These are phyloP conservation scores for Myotis davidii DNA, from an alignment of 2,113 vertebrate genomes.

Conservation along the genomic window DNA sequence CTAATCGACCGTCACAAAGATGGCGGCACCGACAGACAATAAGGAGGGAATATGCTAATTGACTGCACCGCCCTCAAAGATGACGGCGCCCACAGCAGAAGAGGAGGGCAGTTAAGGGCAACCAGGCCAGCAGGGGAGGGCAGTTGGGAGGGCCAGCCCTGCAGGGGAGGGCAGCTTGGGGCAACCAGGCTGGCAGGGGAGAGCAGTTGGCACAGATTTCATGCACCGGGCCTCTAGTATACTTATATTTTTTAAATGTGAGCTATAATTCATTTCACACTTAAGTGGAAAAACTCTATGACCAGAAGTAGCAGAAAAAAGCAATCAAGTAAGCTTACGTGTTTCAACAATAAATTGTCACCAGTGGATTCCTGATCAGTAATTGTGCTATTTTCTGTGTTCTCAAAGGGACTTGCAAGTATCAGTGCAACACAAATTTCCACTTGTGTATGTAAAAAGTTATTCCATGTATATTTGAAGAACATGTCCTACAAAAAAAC, in stretches of 20 bases:
- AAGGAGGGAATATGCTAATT: too few species aligned
- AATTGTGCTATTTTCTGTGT: conserved; percentile 87
- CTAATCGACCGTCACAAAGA: too few species aligned
- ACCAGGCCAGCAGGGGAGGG: too few species aligned
- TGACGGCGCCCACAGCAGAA: too few species aligned
- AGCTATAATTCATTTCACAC: background rate
- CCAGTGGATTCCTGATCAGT: conserved; percentile 86
- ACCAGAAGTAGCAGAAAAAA: background rate
- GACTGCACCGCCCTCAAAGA: too few species aligned
- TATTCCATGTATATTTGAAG: conserved; percentile 99
- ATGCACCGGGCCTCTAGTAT: too few species aligned
- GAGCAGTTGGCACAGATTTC: too few species aligned
- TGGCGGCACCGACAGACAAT: too few species aligned
- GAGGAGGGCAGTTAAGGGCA: too few species aligned
- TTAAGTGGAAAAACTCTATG: background rate
- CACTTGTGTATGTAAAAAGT: conserved; percentile 98
- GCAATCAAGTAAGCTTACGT: conserved; percentile 87
- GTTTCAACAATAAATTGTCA: conserved; percentile 94
- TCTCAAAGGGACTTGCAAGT: conserved; percentile 95
- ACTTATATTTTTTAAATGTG: background rate
- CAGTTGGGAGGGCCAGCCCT: too few species aligned
- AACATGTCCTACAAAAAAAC: conserved; percentile 95
- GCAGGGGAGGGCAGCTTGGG: too few species aligned
- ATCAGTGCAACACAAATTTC: conserved; percentile 98
- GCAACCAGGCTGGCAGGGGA: too few species aligned